Evolutionary conservation across 1,140 invertebrate genomes (phyloP).

Genomic region (Atta texana): DNA sequence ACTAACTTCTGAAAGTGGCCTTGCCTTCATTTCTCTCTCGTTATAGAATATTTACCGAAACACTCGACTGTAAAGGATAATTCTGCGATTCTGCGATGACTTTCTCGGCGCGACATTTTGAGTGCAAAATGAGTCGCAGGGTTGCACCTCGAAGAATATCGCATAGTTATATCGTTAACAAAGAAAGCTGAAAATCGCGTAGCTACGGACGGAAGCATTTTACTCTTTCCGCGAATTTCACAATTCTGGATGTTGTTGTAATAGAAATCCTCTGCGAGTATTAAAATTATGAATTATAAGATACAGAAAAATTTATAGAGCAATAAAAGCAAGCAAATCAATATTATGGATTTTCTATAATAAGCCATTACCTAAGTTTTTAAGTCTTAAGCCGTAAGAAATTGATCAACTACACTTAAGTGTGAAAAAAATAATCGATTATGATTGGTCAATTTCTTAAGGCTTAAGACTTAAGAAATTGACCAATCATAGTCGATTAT

Average conservation of each 20-base stretch:
- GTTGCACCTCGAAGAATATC: slow-evolving; percentile 17
- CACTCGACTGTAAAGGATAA: slow-evolving; percentile 40
- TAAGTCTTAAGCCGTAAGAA: too few species aligned
- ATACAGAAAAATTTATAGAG: too few species aligned
- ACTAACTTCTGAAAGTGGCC: slow-evolving; percentile 26
- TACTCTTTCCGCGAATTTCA: neutral
- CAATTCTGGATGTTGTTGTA: neutral
- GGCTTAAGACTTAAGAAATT: too few species aligned
- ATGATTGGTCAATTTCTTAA: too few species aligned
- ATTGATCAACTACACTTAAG: too few species aligned
- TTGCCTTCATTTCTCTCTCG: slow-evolving; percentile 18
- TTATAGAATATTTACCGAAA: slow-evolving; percentile 50
- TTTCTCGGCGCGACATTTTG: slow-evolving; percentile 30
- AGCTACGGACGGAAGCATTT: neutral
- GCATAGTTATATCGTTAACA: slow-evolving; percentile 42
- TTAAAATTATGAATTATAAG: too few species aligned
- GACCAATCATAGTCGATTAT: too few species aligned
- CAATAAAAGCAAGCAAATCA: too few species aligned
- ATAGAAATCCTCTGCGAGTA: neutral
- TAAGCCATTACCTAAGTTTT: too few species aligned
- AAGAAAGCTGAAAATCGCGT: slow-evolving; percentile 14
- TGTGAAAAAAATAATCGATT: too few species aligned
- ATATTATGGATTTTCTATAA: too few species aligned
- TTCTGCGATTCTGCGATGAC: neutral
- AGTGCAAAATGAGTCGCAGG: neutral